phyloP scores from a whole-genome alignment of 2,113 vertebrate genomes.

The Triplophysa siluroides region DNA sequence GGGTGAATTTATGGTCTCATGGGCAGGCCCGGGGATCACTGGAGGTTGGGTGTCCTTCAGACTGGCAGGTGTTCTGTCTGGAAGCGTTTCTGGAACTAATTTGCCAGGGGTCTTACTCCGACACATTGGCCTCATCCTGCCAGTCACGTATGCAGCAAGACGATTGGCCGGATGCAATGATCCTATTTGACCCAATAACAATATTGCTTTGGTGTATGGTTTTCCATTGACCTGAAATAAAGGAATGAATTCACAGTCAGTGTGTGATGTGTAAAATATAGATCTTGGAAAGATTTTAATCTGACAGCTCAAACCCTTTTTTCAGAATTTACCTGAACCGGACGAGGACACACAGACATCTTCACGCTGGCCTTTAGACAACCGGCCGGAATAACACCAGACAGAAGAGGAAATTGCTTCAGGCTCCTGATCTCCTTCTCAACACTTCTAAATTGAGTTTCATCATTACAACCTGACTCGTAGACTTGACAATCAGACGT shows the following conservation, averaged over 20 bases:
- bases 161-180: conserved; percentile 91
- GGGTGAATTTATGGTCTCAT: no score
- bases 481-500: not conserved
- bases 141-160: conserved; percentile 87
- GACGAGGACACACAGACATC: conserved; percentile 64
- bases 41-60: no score
- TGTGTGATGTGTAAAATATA: not conserved
- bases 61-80: no score
- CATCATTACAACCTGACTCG: not conserved
- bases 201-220: conserved; percentile 85
- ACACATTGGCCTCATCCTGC: conserved; percentile 70
- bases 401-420: conserved; percentile 80
- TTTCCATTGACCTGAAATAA: conserved; percentile 90
- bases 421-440: not conserved
- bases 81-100: not conserved
- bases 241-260: not conserved
- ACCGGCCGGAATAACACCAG: conserved; percentile 77
- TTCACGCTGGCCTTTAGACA: conserved; percentile 77
- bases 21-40: no score
- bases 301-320: not conserved
- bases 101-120: not conserved
- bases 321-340: conserved; percentile 82
- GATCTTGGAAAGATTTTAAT: no score
- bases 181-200: conserved; percentile 91
- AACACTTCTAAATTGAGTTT: not conserved